Base-by-base conservation (phyloP, 2,113 vertebrate genomes). In the Cavia aperea region DNA sequence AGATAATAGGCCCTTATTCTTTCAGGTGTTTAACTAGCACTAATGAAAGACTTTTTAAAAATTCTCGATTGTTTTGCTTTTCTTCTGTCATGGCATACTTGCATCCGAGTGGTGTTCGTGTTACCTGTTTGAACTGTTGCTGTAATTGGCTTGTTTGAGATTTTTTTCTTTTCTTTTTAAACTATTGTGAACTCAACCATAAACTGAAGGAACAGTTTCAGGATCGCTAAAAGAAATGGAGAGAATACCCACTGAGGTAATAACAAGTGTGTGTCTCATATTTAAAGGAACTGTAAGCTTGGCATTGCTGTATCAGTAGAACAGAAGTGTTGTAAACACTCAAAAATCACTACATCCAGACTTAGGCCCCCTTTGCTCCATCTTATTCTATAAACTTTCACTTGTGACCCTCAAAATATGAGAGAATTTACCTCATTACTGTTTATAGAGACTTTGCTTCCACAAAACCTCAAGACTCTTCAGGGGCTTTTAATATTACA, bases 311-410 rank as follows among this genome's bases (percentile, higher is more conserved):
- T 92, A 81, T 87, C 75, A 3, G 86, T 89, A 95, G 65, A 97
- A 43, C 94, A 96, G 86, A 86, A 92, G 95, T 94, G 86, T 81
- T 94, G 95, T 97, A 96, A 97, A 95, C 95, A 94, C 94, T 91
- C 93, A 91, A 83, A 96, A 97, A 93, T 85, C 92, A 93, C 90
- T 43, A 54, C 77, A 79, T 86, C 58, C 75, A 95, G 94, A 65
- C 81, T 56, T 65, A 29, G 13, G 14, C 62, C 91, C 81, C 90
- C 75, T 89, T 73, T 68, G 89, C 92, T 95, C 93, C 87, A 91
- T 87, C 89, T 87, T 24, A 5, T 92, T 91, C 89, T 73, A 95
- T 95, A 96, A 96, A 94, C 29, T 63, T 89, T 88, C 84, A 85
- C 62, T 87, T 63, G 68, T 72, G 62, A 75, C 92, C 90, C 93